phyloP scores from a whole-genome alignment of 2,797 vertebrate species.

The Aldrovandia affinis region DNA sequence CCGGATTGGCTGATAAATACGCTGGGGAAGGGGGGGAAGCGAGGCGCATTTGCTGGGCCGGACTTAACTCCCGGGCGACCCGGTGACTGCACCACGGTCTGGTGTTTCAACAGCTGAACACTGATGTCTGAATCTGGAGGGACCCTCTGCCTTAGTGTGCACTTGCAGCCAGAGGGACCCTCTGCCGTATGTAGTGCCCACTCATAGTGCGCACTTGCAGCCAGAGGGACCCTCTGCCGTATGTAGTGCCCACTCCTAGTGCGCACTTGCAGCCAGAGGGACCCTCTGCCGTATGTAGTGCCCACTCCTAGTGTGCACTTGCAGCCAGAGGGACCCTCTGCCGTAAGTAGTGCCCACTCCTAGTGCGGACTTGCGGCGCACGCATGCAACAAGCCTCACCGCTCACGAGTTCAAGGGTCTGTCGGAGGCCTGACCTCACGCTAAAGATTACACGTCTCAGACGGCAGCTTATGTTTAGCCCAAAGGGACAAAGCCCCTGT shows the following conservation, averaged over 20 bases:
- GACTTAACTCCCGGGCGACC: background rate
- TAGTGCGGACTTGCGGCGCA: background rate
- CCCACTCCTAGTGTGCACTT: background rate
- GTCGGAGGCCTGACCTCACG: background rate
- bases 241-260: too few species aligned
- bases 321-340: too few species aligned
- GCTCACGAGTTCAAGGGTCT: background rate
- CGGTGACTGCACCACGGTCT: background rate
- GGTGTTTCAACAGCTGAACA: background rate
- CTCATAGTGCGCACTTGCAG: too few species aligned
- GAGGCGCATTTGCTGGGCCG: background rate
- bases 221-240: too few species aligned
- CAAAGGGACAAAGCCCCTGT: background rate
- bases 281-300: too few species aligned
- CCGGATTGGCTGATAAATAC: background rate
- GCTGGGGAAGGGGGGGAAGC: background rate
- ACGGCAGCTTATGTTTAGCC: conserved; percentile 5
- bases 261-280: too few species aligned
- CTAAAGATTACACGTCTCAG: background rate
- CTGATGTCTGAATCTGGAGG: background rate
- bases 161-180: too few species aligned
- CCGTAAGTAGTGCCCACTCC: background rate
- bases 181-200: too few species aligned
- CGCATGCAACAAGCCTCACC: background rate
- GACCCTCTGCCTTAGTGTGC: background rate